Conservation (phyloP, 2,797 vertebrate genomes). For the Poeciliopsis presidionis region DNA sequence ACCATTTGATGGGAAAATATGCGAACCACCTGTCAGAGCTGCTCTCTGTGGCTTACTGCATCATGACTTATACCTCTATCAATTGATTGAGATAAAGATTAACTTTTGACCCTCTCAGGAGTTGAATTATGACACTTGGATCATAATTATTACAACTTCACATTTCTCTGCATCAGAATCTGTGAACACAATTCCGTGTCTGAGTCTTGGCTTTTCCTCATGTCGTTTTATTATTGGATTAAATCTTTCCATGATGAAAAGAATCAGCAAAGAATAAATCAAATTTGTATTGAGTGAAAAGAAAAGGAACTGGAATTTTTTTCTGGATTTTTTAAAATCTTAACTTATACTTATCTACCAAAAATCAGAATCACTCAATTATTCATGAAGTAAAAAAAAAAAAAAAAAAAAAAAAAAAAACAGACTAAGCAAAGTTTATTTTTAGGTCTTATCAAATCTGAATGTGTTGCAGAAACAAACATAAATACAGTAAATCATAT, state of each 20-base stretch:
- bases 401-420: background rate
- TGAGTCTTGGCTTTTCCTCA: background rate
- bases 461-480: constrained; percentile 2
- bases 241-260: background rate
- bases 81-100: background rate
- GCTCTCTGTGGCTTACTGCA: background rate
- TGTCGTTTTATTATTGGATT: background rate
- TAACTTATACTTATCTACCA: no score
- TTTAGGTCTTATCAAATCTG: background rate
- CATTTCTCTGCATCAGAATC: background rate
- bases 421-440: constrained; percentile 1
- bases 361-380: background rate
- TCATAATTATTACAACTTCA: background rate
- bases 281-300: background rate
- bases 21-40: background rate
- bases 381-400: background rate
- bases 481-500: constrained; percentile 7
- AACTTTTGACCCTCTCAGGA: background rate
- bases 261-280: background rate
- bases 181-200: background rate
- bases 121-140: background rate
- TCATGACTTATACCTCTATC: background rate
- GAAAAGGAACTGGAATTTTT: no score
- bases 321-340: no score
- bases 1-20: background rate